A percentile compares a stretch with the other conserved stretches of the same genome.
Evolutionary conservation across 2,113 vertebrate species (phyloP).

Genomic region (Hyaena hyaena): DNA sequence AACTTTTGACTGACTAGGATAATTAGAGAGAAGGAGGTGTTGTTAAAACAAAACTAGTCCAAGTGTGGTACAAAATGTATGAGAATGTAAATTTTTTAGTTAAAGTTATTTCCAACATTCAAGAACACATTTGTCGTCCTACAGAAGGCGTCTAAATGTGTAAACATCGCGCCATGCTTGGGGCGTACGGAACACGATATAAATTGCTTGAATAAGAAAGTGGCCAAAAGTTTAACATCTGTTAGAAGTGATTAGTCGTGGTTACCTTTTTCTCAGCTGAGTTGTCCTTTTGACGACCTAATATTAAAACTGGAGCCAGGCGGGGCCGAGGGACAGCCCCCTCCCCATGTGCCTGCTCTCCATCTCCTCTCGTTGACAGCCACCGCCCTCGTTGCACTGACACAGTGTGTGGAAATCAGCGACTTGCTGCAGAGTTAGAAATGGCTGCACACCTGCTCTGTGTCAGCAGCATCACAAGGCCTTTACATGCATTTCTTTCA

Average conservation of each 20-base stretch:
- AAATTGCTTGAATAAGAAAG: slow-evolving; percentile 48
- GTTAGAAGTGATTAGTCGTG: slow-evolving; percentile 1
- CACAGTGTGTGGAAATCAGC: neutral
- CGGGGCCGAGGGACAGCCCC: too few relatives aligned
- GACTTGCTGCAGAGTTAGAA: neutral
- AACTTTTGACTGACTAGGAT: slow-evolving; percentile 51
- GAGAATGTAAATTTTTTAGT: slow-evolving; percentile 59
- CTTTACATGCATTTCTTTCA: neutral
- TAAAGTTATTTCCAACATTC: slow-evolving; percentile 61
- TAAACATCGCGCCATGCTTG: slow-evolving; percentile 55
- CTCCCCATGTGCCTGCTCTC: neutral
- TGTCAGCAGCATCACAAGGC: neutral
- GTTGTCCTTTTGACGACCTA: neutral
- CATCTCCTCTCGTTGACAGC: neutral
- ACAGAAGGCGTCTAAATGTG: slow-evolving; percentile 46
- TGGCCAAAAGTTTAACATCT: slow-evolving; percentile 39
- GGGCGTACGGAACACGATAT: slow-evolving; percentile 9
- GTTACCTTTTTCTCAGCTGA: neutral
- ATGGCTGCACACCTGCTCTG: neutral
- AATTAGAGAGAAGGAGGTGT: slow-evolving; percentile 17
- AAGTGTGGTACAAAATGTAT: slow-evolving; percentile 40
- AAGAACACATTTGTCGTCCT: slow-evolving; percentile 67
- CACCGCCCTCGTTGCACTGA: neutral
- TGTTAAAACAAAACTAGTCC: slow-evolving; percentile 59
- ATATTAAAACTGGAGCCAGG: neutral